Conservation (phyloP, 2,113 vertebrate genomes). For the Epinephelus fuscoguttatus region DNA sequence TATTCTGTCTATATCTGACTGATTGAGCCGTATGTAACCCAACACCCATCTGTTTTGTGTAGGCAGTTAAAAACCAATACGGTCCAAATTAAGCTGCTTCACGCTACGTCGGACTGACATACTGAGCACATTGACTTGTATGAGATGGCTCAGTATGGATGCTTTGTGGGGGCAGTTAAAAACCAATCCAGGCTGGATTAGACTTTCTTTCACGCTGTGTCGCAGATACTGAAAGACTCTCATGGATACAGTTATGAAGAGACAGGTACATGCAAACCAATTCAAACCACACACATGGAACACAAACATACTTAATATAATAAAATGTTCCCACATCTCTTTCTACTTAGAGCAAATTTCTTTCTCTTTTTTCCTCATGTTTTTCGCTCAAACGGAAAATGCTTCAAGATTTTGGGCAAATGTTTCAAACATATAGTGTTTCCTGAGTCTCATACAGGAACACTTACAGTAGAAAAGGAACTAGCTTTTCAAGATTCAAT, state of each 20-base stretch:
- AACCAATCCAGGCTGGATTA: conserved; percentile 45
- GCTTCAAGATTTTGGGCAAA: not conserved
- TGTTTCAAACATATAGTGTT: not conserved
- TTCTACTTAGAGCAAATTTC: not conserved
- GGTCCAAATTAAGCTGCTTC: conserved; percentile 77
- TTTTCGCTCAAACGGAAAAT: not conserved
- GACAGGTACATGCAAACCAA: not conserved
- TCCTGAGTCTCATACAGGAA: not conserved
- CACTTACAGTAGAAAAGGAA: not conserved
- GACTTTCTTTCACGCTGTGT: conserved; percentile 49
- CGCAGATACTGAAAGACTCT: conserved; percentile 22
- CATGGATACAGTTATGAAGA: not conserved
- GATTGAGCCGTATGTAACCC: conserved; percentile 76
- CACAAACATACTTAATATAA: not conserved
- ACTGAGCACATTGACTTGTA: conserved; percentile 46
- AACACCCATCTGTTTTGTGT: conserved; percentile 76
- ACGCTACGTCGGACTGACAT: conserved; percentile 70
- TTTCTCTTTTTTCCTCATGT: not conserved
- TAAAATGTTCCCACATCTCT: not conserved
- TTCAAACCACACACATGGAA: not conserved
- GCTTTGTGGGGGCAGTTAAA: conserved; percentile 52
- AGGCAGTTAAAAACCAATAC: conserved; percentile 74
- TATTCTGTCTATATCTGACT: conserved; percentile 56
- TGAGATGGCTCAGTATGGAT: conserved; percentile 40
- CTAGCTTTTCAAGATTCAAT: conserved; percentile 12